Evolutionary conservation across 2,113 vertebrate species (phyloP), one percentile per base, ranked within the genome.

Genomic region (Zosterops borbonicus): DNA sequence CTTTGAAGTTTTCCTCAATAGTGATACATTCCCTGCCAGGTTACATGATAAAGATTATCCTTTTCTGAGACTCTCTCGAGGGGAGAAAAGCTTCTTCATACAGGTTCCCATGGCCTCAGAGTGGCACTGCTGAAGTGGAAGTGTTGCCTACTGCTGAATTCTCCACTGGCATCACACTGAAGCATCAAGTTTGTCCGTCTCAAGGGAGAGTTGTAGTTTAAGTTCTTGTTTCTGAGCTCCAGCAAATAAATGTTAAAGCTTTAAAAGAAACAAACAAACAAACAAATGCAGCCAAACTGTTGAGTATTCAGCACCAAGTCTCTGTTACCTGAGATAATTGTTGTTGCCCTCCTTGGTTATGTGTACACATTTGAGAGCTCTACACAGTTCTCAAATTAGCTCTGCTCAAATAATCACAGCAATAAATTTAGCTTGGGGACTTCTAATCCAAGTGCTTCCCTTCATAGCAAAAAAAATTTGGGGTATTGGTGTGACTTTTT

Each of bases 191-290:
- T 23, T 91, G 75, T 94, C 90, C 94, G 84, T 92, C 90, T 94
- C 89, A 74, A 67, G 14, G 70, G 85, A 85, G 71, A 62, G 89
- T 78, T 95, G 92, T 46, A 78, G 85, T 62, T 88, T 55, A 68
- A 68, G 42, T 83, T 85, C 50, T 68, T 94, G 78, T 74, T 95
- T 96, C 89, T 92, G 56, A 92, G 70, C 82, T 88, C 94, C 93
- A 95, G 60, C 65, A 94, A 91, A 65, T 89, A 91, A 92, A 41
- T 8, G 23, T 56, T 83, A 84, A 62, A 81, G 78, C 94, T 94
- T 87, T 58, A 59, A 94, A 75, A 25, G 39, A 75, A 88, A 87
- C 59, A 70, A 41, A 49, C 31, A 70, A 41, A 49, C 31, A 77
- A 41, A 84, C 11, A 67, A 83, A 62, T 52, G 19, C n/a, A 62